Conservation (phyloP, 2,113 vertebrate genomes). For the Pithys albifrons region DNA sequence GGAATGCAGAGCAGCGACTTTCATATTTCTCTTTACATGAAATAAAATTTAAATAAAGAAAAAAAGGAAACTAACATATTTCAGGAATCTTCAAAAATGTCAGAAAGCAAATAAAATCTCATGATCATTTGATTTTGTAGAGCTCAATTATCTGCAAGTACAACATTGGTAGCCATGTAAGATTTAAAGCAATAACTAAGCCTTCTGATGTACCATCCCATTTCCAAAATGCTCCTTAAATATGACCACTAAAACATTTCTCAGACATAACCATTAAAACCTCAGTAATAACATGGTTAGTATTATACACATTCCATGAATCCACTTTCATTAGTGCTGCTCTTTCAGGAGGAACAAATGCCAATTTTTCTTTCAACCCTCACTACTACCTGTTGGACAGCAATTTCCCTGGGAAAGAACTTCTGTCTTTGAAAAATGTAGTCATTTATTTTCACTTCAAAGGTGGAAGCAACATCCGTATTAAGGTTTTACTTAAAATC, state of each 20-base stretch:
- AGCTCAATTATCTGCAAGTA: background rate
- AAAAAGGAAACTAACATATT: fast-evolving
- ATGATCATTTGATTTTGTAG: background rate
- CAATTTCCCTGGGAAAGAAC: background rate
- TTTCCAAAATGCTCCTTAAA: background rate
- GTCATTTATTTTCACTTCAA: background rate
- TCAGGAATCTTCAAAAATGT: background rate
- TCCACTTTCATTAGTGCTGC: background rate
- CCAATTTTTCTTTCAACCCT: background rate
- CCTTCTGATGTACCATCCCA: background rate
- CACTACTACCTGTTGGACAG: background rate
- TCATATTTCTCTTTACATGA: background rate
- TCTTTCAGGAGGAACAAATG: background rate
- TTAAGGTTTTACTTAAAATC: background rate
- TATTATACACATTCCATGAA: background rate
- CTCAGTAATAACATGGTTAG: background rate
- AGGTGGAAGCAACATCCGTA: background rate
- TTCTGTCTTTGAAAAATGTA: background rate
- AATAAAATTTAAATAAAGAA: background rate
- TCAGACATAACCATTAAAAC: background rate
- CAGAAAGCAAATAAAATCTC: background rate
- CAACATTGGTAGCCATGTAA: background rate
- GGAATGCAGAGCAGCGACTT: background rate
- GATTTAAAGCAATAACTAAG: background rate
- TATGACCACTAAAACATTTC: background rate